These are phyloP conservation scores for Cylindroiulus punctatus DNA, from an alignment of 2,888 invertebrate species.

Conservation along the genomic window DNA sequence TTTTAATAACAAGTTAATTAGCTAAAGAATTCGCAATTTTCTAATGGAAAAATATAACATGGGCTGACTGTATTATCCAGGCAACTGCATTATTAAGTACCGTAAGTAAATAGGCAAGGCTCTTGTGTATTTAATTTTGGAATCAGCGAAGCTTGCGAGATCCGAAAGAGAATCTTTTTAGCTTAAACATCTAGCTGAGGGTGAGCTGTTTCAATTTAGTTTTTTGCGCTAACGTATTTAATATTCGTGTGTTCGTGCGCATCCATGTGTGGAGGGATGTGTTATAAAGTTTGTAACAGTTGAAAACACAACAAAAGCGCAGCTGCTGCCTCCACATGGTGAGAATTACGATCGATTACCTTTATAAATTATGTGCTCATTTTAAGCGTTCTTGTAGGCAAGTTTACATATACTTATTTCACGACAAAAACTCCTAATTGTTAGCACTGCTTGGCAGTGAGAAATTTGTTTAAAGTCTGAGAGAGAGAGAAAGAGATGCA, in stretches of 20 bases:
- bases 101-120: conserved; percentile 14
- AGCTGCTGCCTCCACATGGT: conserved; percentile 34
- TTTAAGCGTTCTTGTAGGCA: conserved; percentile 19
- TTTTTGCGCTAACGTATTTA: conserved; percentile 26
- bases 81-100: conserved; percentile 20
- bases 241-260: conserved; percentile 42
- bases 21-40: conserved; percentile 8
- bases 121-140: not conserved
- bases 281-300: conserved; percentile 38
- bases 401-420: conserved; percentile 19
- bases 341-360: conserved; percentile 33
- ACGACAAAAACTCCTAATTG: not conserved
- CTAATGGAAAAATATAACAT: not conserved
- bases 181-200: not conserved
- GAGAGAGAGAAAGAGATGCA: not conserved
- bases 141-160: not conserved
- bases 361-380: not conserved
- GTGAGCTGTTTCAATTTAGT: not conserved
- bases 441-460: not conserved
- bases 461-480: not conserved
- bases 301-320: conserved; percentile 34
- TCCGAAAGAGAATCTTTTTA: not conserved
- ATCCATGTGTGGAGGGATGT: conserved; percentile 19
- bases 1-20: conserved; percentile 33
- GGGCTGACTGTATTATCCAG: not conserved